phyloP scores from a whole-genome alignment of 2,797 vertebrate species.

The Salmo trutta region DNA sequence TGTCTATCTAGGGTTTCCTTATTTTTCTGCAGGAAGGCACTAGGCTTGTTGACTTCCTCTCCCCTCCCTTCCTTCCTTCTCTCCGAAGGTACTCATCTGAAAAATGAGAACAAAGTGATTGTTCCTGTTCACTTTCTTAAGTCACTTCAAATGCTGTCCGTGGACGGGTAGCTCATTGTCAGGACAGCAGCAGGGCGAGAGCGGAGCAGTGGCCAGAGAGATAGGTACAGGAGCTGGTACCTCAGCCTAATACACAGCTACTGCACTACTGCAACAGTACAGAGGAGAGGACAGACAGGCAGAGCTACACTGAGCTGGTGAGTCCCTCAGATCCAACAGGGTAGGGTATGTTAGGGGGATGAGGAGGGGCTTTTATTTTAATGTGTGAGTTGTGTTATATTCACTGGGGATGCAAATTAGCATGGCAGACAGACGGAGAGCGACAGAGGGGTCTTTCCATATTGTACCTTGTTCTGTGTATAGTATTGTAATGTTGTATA shows the following conservation, averaged over 20 bases:
- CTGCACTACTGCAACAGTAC: conserved; percentile 56
- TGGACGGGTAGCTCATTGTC: conserved; percentile 86
- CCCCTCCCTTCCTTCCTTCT: conserved; percentile 99
- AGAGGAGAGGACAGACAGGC: conserved; percentile 28
- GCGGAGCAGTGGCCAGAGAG: conserved; percentile 43
- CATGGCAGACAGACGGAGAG: conserved; percentile 16
- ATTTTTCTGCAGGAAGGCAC: conserved; percentile 99
- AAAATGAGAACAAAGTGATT: conserved; percentile 99
- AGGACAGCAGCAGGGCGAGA: conserved; percentile 48
- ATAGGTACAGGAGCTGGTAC: conserved; percentile 64
- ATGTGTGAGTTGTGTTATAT: conserved; percentile 32
- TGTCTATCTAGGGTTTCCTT: conserved; percentile 99
- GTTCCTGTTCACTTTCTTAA: conserved; percentile 99
- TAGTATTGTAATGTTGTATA: not conserved
- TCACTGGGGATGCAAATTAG: conserved; percentile 39
- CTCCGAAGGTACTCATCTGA: conserved; percentile 99
- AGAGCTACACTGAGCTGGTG: conserved; percentile 53
- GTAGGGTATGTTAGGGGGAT: conserved; percentile 50
- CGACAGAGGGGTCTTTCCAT: not conserved
- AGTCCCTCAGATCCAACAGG: conserved; percentile 50
- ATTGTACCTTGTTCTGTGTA: not conserved
- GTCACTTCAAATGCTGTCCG: conserved; percentile 95
- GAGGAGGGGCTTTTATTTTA: conserved; percentile 64
- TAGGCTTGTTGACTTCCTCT: conserved; percentile 99
- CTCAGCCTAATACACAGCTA: conserved; percentile 16